Evolutionary conservation across 2,888 invertebrate genomes (phyloP), one percentile per base, ranked within the genome.

Genomic region (Ernsta delagoae): DNA sequence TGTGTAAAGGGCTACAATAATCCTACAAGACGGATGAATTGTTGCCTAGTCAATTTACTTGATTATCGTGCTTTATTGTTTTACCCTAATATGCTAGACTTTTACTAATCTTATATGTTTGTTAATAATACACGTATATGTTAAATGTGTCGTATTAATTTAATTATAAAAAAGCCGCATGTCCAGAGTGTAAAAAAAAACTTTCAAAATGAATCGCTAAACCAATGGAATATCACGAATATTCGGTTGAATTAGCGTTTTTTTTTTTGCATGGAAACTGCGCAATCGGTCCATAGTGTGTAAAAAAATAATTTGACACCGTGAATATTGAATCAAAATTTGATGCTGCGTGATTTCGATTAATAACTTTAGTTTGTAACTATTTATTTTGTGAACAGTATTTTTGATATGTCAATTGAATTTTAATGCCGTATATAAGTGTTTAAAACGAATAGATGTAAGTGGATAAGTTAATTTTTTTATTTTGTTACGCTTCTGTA

Each of bases 21-120:
- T 64, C 64, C 64, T 6, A 57, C 64, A 16, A 36, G 64, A 64
- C 64, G 64, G 64, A 64, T 64, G 12, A 57, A 56, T 16, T 45
- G 45, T 45, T 12, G 24, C 31, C 16, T 64, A 41, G 24, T 34
- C 12, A 57, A 12, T 43, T 41, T 11, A n/a, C n/a, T 59, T 16
- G 12, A 31, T 63, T 39, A 31, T 31, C 31, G n/a, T 41, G 63
- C 54, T 39, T 16, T 41, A 24, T 16, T 16, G 4, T 59, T 59
- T 63, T 54, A 50, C n/a, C 2, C 12, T 54, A 5, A 9, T 43
- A 54, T 54, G 24, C 60, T 50, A 16, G 50, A 50, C 8, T 39
- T 39, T 50, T 50, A 50, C 16, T 50, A 16, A 16, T 16, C n/a
- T 6, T 50, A 16, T 16, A 48, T 48, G 48, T 45, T 5, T 48